Evolutionary conservation across 1,140 invertebrate genomes (phyloP), one percentile per base, ranked within the genome.

Genomic region (Drosophila navojoa): DNA sequence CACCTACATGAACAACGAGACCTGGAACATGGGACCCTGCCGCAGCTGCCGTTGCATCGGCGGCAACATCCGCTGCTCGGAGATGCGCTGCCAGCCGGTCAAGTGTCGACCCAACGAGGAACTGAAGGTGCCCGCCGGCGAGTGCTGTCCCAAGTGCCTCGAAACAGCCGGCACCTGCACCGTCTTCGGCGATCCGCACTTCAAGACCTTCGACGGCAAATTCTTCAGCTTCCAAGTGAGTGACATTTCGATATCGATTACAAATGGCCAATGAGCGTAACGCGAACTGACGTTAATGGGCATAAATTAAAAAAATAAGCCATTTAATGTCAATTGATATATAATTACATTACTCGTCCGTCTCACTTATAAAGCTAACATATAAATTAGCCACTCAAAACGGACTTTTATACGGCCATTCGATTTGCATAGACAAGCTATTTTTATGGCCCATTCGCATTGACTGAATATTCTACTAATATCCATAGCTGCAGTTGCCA

Each of bases 111-210:
- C 95, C 0, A 96, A 97, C 29, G 95, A 96, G 71, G 94, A 94
- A 52, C 86, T 96, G 11, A 94, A 95, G 32, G 94, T 95, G 45
- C 92, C 94, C 2, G 94, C 95, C 6, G 96, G 96, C 25, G 95
- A 97, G 69, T 98, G 97, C 90, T 99, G 98, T 92, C 94, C 95
- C 1, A 94, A 95, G 76, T 98, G 98, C 91, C 94, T 97, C 27
- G 96, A 97, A 92, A 95, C 96, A 93, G 96, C 98, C 59, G 97
- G 97, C 5, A 96, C 97, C 0, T 98, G 98, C 92, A 97, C 96
- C 0, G 97, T 98, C 0, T 98, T 97, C 90, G 97, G 97, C 1
- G 97, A 98, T 92, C 97, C 97, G 0, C 97, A 98, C 89, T 98
- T 98, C 90, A 95, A 96, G 77, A 98, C 97, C 5, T 99, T 98